Conservation (phyloP, 1,140 invertebrate species). For the Paralvinella palmiformis region DNA sequence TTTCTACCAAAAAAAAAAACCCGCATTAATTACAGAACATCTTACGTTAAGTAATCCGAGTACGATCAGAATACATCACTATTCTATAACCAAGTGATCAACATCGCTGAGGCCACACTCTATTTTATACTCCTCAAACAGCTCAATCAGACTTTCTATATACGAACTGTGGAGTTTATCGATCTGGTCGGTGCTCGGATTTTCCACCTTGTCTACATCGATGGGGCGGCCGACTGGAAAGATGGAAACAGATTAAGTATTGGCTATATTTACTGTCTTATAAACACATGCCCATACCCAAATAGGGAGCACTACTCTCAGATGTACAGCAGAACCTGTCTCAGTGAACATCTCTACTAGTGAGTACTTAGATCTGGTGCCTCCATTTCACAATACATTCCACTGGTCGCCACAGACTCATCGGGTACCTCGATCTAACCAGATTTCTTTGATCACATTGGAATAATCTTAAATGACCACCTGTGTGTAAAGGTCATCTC, state of each 20-base stretch:
- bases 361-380: neutral
- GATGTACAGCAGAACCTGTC: no score
- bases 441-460: no score
- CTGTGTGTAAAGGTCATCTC: no score
- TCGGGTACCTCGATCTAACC: no score
- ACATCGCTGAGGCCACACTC: slow-evolving; percentile 57
- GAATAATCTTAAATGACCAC: no score
- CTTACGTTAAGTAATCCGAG: no score
- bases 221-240: slow-evolving; percentile 78
- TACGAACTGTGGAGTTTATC: slow-evolving; percentile 71
- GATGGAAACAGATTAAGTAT: neutral
- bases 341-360: no score
- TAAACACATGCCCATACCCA: neutral
- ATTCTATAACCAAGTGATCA: slow-evolving; percentile 9
- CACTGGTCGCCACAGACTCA: neutral
- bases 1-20: no score
- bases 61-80: neutral
- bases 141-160: slow-evolving; percentile 58
- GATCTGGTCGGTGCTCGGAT: slow-evolving; percentile 69
- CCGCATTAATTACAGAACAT: no score
- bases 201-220: slow-evolving; percentile 61
- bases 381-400: neutral
- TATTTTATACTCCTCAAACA: slow-evolving; percentile 75
- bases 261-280: neutral
- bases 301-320: neutral